phyloP scores from a whole-genome alignment of 1,140 invertebrate species.

The Riptortus pedestris region DNA sequence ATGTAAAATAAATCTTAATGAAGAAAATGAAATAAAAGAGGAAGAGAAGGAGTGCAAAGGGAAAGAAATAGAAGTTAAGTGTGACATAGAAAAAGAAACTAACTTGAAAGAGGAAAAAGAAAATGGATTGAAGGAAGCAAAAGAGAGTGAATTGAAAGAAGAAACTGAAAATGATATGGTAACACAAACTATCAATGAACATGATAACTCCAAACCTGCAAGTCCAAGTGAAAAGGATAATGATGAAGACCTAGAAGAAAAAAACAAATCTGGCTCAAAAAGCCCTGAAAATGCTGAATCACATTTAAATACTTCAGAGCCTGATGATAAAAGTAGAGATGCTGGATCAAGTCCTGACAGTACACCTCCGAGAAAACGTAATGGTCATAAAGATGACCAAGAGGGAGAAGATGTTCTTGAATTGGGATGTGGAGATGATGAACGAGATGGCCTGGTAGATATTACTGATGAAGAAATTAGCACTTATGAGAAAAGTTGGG shows the following conservation, averaged over 20 bases:
- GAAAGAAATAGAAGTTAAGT: no score
- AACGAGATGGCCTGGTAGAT: constrained; percentile 31
- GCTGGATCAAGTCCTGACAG: background rate
- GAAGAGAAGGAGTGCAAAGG: no score
- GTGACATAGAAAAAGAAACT: constrained; percentile 22
- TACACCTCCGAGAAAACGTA: background rate
- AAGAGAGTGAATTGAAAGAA: no score
- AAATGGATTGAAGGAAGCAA: background rate
- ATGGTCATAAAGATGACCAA: constrained; percentile 9
- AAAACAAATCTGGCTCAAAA: constrained; percentile 13
- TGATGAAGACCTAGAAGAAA: no score
- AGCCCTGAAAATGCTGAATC: constrained; percentile 28
- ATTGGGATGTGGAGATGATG: constrained; percentile 24
- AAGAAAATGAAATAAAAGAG: no score
- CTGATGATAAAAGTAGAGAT: constrained; percentile 22
- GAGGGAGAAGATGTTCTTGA: constrained; percentile 20
- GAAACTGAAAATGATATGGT: no score
- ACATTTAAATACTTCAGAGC: no score
- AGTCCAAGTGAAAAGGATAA: constrained; percentile 30
- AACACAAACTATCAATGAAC: no score
- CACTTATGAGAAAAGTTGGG: constrained; percentile 29
- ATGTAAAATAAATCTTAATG: no score
- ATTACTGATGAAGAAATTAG: constrained; percentile 33
- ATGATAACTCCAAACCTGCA: constrained; percentile 28
- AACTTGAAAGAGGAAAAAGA: constrained; percentile 9